phyloP scores from a whole-genome alignment of 1,140 invertebrate species.

The Homarus americanus region DNA sequence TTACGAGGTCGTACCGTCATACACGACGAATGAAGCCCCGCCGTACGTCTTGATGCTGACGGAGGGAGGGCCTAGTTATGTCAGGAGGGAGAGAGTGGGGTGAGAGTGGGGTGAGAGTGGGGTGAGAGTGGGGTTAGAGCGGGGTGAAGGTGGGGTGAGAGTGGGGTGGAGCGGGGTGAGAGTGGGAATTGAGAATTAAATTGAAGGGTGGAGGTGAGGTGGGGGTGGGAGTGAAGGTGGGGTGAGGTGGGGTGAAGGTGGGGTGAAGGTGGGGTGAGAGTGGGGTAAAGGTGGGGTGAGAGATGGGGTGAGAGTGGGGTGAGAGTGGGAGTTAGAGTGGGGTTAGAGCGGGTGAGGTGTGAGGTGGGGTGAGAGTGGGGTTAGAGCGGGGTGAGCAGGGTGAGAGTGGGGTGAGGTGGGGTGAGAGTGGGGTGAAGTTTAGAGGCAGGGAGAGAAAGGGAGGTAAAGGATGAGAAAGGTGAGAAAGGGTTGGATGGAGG shows the following conservation, averaged over 20 bases:
- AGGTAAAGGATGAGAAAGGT: neutral
- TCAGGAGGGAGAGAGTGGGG: neutral
- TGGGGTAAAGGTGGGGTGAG: no score
- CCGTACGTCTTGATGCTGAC: neutral
- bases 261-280: neutral
- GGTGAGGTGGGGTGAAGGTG: neutral
- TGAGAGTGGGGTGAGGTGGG: neutral
- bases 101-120: neutral
- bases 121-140: neutral
- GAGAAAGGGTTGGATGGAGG: neutral
- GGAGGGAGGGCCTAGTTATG: neutral
- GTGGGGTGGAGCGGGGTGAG: neutral
- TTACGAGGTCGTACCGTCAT: neutral
- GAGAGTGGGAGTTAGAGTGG: neutral
- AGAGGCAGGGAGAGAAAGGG: neutral
- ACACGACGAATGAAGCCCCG: neutral
- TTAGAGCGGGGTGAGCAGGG: no score
- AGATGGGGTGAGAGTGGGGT: neutral
- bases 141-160: neutral
- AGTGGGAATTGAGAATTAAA: neutral
- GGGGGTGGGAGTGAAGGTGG: neutral
- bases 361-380: no score
- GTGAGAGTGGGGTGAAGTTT: neutral
- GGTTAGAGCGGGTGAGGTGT: no score
- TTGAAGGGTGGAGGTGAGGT: neutral